Base-by-base conservation (phyloP, 2,888 invertebrate species). In the Creontiades dilutus region DNA sequence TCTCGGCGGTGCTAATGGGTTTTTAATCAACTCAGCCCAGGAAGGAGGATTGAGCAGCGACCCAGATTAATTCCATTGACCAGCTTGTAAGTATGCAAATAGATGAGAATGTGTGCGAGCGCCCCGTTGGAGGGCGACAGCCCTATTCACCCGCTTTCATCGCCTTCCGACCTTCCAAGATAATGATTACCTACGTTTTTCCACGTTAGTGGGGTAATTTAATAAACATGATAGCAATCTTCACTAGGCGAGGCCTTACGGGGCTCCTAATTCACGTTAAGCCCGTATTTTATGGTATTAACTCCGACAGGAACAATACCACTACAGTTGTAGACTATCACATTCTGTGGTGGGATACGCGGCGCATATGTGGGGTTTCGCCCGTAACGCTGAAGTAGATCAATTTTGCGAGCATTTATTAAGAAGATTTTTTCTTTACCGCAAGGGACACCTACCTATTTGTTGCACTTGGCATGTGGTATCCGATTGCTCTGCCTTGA, bases 61-160 rank as follows among this genome's bases (percentile, higher is more conserved):
- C 61, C 61, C 61, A 61, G 16, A 61, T 61, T 61, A 61, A 61
- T 61, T 61, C 61, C 19, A 61, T 61, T 61, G 61, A 61, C 61
- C 61, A 19, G 61, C n/a, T 61, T 61, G n/a, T 61, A n/a, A n/a
- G n/a, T n/a, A 61, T 61, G 61, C 61, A 19, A 61, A 61, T 61
- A 61, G n/a, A 19, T 19, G 61, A 19, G 19, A 12, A 11, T 2
- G 11, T 13, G 14, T 13, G 52, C 5, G 11, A 52, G 52, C 16
- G 52, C 16, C 11, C 52, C 11, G 11, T 3, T 16, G 52, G 11
- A 12, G 52, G 52, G 61, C n/a, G 61, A 61, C 61, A 61, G 61
- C 61, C 61, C 19, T 61, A 61, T 61, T 61, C n/a, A 61, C 3
- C n/a, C 19, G 61, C 61, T 61, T 61, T 61, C 16, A 52, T 52